A percentile compares a stretch with the other conserved stretches of the same genome.
Conservation (phyloP, 2,797 vertebrate genomes). For the Melanotaenia trifasciata region DNA sequence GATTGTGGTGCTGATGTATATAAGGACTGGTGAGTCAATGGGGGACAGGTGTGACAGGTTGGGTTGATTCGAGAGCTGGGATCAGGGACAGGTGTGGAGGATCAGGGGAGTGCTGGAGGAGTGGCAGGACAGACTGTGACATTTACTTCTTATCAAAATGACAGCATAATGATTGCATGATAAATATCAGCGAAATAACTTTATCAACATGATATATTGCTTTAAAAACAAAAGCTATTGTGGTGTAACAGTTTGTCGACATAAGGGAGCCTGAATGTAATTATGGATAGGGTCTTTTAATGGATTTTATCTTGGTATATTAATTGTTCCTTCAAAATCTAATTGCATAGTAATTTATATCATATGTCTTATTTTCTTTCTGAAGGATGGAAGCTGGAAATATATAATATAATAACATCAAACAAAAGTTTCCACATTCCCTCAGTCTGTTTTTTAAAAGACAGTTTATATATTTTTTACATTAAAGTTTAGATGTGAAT, state of each 20-base stretch:
- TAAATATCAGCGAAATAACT: constrained; percentile 26
- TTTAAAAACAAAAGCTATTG: constrained; percentile 23
- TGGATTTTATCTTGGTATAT: constrained; percentile 35
- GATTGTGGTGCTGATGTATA: too few relatives aligned
- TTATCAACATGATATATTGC: constrained; percentile 34
- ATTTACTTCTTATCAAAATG: constrained; percentile 3
- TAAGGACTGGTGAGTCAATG: too few relatives aligned
- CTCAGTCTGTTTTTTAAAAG: not conserved
- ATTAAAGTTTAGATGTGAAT: too few relatives aligned
- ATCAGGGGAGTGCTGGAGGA: too few relatives aligned
- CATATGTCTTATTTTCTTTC: not conserved
- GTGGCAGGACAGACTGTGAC: too few relatives aligned
- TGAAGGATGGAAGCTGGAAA: not conserved
- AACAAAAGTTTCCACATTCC: not conserved
- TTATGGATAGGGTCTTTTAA: constrained; percentile 43
- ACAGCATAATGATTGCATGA: constrained; percentile 3
- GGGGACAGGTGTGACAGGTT: too few relatives aligned
- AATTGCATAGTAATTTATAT: constrained; percentile 11
- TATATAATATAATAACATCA: not conserved
- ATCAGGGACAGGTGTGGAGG: too few relatives aligned
- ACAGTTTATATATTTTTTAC: not conserved
- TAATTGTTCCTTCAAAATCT: constrained; percentile 21
- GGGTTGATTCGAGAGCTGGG: too few relatives aligned
- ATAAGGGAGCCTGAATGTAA: constrained; percentile 22
- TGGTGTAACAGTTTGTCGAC: constrained; percentile 23